Base-by-base conservation (phyloP, 1,140 invertebrate genomes). In the Nasonia giraulti region DNA sequence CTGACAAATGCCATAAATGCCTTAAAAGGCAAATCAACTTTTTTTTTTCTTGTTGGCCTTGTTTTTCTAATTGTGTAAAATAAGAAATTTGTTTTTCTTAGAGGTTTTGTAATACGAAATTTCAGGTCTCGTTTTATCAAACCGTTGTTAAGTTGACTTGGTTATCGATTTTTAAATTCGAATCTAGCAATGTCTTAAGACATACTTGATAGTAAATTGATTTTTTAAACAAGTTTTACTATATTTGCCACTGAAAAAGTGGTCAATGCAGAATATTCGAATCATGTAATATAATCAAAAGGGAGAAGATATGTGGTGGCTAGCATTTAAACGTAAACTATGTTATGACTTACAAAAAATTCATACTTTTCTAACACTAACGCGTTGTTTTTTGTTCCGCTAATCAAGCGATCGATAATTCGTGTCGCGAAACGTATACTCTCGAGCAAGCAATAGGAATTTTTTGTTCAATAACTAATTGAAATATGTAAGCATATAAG, bases 61-160 rank as follows among this genome's bases (percentile, higher is more conserved):
- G 7, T 62, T 62, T 62, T 8, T 62, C 17, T 62, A n/a, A 62
- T 62, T 62, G 55, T 7, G 55, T 20, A 17, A n/a, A 71, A 71
- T 71, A 33, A 31, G 7, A 27, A 71, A 20, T 62, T 62, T 0
- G 5, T 62, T 62, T 27, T 73, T 55, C 14, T 33, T 50, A 3
- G 47, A 82, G 31, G 31, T 74, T 74, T 11, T 71, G 62, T 3
- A 82, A 75, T 74, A 62, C 10, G 8, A 62, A 33, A 82, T 62
- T 75, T 75, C 62, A 7, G 0, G 74, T 33, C 31, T 31, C 17
- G 10, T n/a, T 74, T 74, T 33, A 73, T 55, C 37, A 50, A 73
- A 31, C 27, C 68, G 14, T 73, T 68, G 31, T 68, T 79, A 0
- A 23, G 17, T 71, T 71, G 11, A 23, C 27, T 73, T 81, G 23